phyloP scores from a whole-genome alignment of 2,113 vertebrate genomes.

The Macquaria ambigua region DNA sequence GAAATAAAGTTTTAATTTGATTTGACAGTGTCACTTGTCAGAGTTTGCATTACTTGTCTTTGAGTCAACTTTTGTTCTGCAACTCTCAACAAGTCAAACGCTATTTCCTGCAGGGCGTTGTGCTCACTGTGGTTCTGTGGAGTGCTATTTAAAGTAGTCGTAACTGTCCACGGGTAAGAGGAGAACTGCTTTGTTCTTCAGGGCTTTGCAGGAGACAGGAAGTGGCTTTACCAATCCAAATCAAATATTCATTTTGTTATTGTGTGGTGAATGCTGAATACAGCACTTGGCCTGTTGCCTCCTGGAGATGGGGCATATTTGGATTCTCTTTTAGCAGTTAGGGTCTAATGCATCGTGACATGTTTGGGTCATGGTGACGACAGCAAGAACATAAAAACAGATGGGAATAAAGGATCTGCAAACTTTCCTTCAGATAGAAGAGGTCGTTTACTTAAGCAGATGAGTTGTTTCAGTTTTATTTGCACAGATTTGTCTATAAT shows the following conservation, averaged over 20 bases:
- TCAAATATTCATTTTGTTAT: constrained; percentile 83
- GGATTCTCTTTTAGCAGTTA: constrained; percentile 49
- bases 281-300: constrained; percentile 59
- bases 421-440: not conserved
- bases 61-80: constrained; percentile 39
- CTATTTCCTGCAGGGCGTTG: constrained; percentile 21
- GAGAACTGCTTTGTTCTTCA: constrained; percentile 66
- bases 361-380: constrained; percentile 69
- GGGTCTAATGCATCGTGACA: constrained; percentile 60
- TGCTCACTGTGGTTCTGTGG: not conserved
- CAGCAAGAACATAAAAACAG: constrained; percentile 11
- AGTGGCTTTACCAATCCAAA: constrained; percentile 55
- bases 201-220: constrained; percentile 63
- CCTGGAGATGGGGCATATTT: constrained; percentile 47
- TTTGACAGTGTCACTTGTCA: not conserved
- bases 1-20: not conserved
- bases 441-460: constrained; percentile 1
- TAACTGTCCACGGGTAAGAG: constrained; percentile 38
- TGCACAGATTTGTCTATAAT: not conserved
- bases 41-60: constrained; percentile 30
- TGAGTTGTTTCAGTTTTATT: constrained; percentile 4
- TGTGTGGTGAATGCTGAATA: constrained; percentile 58
- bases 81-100: constrained; percentile 21
- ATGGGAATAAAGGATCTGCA: not conserved
- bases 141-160: constrained; percentile 54